phyloP scores from a whole-genome alignment of 2,888 invertebrate genomes.

The Alloplasta piceator region DNA sequence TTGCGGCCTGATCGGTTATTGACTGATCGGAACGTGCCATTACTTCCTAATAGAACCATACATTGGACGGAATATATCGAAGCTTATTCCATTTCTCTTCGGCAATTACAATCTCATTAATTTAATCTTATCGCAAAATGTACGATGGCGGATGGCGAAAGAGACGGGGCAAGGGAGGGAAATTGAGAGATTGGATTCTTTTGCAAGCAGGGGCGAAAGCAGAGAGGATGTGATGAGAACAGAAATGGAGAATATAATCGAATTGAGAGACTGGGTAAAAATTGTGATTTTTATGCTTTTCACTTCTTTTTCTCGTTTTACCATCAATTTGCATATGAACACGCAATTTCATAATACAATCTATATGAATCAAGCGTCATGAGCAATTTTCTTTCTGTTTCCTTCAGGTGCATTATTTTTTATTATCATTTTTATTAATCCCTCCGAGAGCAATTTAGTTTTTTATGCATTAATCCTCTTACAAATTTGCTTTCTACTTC shows the following conservation, averaged over 20 bases:
- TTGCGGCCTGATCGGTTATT: constrained; percentile 18
- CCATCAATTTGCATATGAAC: too few relatives aligned
- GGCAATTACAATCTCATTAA: constrained; percentile 41
- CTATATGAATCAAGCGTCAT: too few relatives aligned
- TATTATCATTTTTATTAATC: too few relatives aligned
- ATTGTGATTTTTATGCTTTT: background rate
- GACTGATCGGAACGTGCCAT: constrained; percentile 36
- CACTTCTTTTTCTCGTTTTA: background rate
- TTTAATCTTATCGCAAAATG: constrained; percentile 24
- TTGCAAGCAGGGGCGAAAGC: too few relatives aligned
- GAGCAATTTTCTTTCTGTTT: too few relatives aligned
- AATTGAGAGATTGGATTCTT: too few relatives aligned
- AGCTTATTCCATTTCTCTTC: background rate
- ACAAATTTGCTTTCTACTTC: too few relatives aligned
- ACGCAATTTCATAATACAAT: too few relatives aligned
- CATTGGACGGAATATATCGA: constrained; percentile 26
- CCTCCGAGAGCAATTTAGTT: too few relatives aligned
- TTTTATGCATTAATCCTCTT: too few relatives aligned
- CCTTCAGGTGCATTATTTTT: too few relatives aligned
- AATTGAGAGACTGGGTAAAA: background rate
- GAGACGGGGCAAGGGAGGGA: background rate
- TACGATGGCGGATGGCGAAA: background rate
- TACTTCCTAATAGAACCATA: constrained; percentile 33
- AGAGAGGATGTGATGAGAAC: too few relatives aligned
- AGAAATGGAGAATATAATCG: background rate